These are phyloP conservation scores for Chloroceryle aenea DNA, from an alignment of 2,113 vertebrate genomes.

Conservation along the genomic window DNA sequence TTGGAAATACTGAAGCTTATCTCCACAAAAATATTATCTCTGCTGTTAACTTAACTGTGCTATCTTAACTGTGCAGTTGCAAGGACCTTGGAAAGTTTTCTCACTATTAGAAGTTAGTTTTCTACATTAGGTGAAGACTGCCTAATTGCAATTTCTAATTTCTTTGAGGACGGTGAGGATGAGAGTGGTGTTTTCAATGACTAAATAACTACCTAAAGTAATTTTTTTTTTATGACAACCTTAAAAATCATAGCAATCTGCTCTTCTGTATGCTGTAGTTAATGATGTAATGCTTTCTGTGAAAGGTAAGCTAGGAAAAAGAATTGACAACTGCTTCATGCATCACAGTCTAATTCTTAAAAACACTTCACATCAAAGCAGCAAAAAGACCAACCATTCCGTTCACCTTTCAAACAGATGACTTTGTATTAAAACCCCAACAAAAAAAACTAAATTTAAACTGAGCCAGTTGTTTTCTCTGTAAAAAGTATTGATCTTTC, in stretches of 20 bases:
- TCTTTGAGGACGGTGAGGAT: not conserved
- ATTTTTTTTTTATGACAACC: not conserved
- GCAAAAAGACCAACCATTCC: not conserved
- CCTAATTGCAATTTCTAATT: conserved; percentile 8
- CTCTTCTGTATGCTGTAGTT: not conserved
- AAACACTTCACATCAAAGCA: not conserved
- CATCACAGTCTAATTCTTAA: conserved; percentile 24
- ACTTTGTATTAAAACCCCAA: not conserved
- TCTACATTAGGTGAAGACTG: not conserved
- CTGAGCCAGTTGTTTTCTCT: not conserved
- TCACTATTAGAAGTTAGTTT: not conserved
- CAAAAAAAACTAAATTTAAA: not conserved
- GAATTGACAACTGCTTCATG: not conserved
- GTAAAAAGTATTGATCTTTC: not conserved
- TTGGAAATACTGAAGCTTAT: not conserved
- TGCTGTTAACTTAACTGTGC: not conserved
- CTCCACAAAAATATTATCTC: not conserved
- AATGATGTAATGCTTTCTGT: conserved; percentile 3
- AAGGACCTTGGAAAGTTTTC: conserved; percentile 14
- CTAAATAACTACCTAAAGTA: conserved; percentile 4
- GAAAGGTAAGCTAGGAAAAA: not conserved
- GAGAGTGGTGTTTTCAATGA: not conserved
- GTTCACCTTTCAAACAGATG: not conserved
- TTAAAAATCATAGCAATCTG: not conserved
- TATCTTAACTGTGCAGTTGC: not conserved